phyloP scores from a whole-genome alignment of 2,113 vertebrate genomes.

The Ciconia boyciana region DNA sequence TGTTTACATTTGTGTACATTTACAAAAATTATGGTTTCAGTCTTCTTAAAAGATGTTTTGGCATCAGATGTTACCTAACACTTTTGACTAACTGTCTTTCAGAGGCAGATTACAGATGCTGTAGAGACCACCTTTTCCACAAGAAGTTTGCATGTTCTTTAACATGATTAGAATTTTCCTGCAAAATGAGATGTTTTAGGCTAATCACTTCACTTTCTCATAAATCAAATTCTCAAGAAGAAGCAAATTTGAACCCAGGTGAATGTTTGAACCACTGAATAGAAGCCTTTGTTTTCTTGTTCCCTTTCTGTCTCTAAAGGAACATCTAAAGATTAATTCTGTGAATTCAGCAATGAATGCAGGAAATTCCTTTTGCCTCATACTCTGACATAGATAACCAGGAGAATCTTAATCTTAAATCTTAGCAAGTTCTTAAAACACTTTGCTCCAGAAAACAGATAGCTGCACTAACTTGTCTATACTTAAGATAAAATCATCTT shows the following conservation, averaged over 20 bases:
- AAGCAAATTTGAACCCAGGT: not conserved
- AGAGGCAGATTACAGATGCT: not conserved
- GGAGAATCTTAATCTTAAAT: not conserved
- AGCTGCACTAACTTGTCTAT: not conserved
- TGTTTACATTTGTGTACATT: not conserved
- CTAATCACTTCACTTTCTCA: not conserved
- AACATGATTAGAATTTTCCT: not conserved
- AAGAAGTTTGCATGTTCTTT: not conserved
- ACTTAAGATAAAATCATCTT: not conserved
- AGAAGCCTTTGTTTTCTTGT: not conserved
- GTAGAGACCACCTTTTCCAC: not conserved
- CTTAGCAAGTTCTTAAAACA: not conserved
- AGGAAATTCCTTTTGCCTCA: not conserved
- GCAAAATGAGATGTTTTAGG: not conserved
- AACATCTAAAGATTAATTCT: not conserved
- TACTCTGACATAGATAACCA: not conserved
- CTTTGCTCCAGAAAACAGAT: not conserved
- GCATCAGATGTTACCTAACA: not conserved
- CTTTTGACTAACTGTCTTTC: not conserved
- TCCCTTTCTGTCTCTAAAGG: not conserved
- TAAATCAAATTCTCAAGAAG: not conserved
- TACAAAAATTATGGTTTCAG: not conserved
- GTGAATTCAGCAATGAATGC: not conserved
- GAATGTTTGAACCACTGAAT: not conserved
- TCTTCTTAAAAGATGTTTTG: not conserved